A percentile compares a stretch with the other conserved stretches of the same genome.
Evolutionary conservation across 2,888 invertebrate genomes (phyloP).

Genomic region (Leptinotarsa peninsularis): DNA sequence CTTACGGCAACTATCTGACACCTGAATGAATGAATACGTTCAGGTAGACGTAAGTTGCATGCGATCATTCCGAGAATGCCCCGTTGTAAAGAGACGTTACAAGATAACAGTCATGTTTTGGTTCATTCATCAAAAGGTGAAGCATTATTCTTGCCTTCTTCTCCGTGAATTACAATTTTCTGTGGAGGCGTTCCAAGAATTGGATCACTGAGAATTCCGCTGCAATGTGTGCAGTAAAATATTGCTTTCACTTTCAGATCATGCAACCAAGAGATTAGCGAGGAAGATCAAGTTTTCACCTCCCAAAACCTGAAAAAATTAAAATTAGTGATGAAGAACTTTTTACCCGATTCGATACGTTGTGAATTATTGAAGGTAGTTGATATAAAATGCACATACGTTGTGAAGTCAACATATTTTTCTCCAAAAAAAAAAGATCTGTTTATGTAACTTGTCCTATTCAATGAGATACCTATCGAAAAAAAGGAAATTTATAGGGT

Average conservation of each 20-base stretch:
- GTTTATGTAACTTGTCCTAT: no score
- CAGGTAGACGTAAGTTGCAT: slow-evolving; percentile 20
- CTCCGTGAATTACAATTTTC: not conserved
- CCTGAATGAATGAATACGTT: slow-evolving; percentile 24
- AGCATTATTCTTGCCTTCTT: not conserved
- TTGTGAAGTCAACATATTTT: no score
- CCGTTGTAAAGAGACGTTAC: not conserved
- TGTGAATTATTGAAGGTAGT: no score
- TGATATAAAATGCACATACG: no score
- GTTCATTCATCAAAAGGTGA: slow-evolving; percentile 16
- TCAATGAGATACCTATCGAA: no score
- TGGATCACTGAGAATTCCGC: not conserved
- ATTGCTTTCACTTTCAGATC: not conserved
- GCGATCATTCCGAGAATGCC: slow-evolving; percentile 17
- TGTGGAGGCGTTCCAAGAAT: not conserved
- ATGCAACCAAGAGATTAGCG: not conserved
- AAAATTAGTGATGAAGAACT: no score
- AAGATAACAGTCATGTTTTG: slow-evolving; percentile 11
- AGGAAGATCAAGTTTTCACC: no score
- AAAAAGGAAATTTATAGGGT: no score
- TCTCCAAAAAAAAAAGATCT: no score
- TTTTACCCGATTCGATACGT: no score
- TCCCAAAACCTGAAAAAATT: no score
- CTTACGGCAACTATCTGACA: slow-evolving; percentile 18
- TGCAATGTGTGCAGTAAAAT: not conserved